These are phyloP conservation scores for Euthynnus affinis DNA, from an alignment of 2,797 vertebrate species.

Conservation along the genomic window DNA sequence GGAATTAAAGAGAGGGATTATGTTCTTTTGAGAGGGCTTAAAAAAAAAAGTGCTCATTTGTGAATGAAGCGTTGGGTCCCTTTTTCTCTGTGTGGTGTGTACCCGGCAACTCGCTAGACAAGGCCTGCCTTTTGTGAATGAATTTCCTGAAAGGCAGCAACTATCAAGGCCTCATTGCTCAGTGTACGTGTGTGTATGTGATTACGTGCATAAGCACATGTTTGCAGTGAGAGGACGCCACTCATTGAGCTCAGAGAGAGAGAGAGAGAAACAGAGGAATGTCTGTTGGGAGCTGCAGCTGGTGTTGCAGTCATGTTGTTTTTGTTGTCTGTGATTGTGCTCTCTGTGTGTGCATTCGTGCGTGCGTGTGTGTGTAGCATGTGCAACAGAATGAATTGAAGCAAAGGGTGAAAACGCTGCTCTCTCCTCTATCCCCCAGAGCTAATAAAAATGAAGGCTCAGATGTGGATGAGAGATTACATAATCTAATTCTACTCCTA, in stretches of 20 bases:
- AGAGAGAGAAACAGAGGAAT: slow-evolving; percentile 41
- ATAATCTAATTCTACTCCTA: slow-evolving; percentile 49
- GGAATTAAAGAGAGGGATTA: slow-evolving; percentile 72
- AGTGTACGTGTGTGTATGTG: slow-evolving; percentile 21
- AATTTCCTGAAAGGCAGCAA: slow-evolving; percentile 70
- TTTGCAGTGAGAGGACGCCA: slow-evolving; percentile 58
- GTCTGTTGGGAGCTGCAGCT: slow-evolving; percentile 65
- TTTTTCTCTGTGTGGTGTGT: slow-evolving; percentile 28
- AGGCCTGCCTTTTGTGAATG: slow-evolving; percentile 72
- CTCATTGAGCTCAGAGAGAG: slow-evolving; percentile 37
- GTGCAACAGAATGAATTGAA: slow-evolving; percentile 38
- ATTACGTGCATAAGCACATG: slow-evolving; percentile 62
- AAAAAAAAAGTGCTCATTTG: slow-evolving; percentile 51
- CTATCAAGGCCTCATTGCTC: slow-evolving; percentile 54
- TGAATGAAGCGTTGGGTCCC: slow-evolving; percentile 64
- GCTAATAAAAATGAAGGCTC: slow-evolving; percentile 36
- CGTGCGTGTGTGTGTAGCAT: slow-evolving; percentile 5
- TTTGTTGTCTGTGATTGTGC: slow-evolving; percentile 54
- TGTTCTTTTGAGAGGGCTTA: slow-evolving; percentile 63
- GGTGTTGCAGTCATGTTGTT: slow-evolving; percentile 56
- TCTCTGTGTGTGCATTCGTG: slow-evolving; percentile 18
- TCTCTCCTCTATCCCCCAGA: slow-evolving; percentile 8
- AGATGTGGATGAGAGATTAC: slow-evolving; percentile 48
- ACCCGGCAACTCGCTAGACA: slow-evolving; percentile 44
- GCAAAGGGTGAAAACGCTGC: slow-evolving; percentile 23